Evolutionary conservation across 1,140 invertebrate species (phyloP).

Genomic region (Brachionus rotundiformis): DNA sequence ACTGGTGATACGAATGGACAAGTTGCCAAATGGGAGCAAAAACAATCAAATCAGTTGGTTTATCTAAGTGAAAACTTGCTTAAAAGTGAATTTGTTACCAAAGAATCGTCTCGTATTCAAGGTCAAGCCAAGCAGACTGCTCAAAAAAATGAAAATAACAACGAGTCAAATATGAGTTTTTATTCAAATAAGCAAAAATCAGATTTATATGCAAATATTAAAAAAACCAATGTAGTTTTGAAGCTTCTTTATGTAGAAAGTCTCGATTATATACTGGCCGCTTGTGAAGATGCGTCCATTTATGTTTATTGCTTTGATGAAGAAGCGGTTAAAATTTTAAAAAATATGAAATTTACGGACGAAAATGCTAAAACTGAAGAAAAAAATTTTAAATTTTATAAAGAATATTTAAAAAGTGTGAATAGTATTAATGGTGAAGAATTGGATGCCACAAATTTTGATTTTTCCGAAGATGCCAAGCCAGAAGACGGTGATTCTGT

Average conservation of each 20-base stretch:
- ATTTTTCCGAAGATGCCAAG: not conserved
- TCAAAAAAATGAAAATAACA: not conserved
- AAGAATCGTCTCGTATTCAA: slow-evolving; percentile 23
- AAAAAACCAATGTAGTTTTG: slow-evolving; percentile 55
- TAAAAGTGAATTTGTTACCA: slow-evolving; percentile 38
- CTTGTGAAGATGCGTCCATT: slow-evolving; percentile 62
- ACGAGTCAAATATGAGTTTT: slow-evolving; percentile 31
- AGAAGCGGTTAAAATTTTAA: slow-evolving; percentile 41
- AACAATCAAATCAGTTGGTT: slow-evolving; percentile 64
- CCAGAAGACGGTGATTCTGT: slow-evolving; percentile 61
- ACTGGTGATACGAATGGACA: slow-evolving; percentile 60
- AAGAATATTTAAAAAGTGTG: slow-evolving; percentile 34
- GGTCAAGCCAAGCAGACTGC: slow-evolving; percentile 25
- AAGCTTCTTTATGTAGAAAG: slow-evolving; percentile 61
- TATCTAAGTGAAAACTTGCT: slow-evolving; percentile 54
- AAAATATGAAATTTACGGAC: slow-evolving; percentile 41
- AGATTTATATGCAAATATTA: slow-evolving; percentile 11
- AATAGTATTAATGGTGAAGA: not conserved
- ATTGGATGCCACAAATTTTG: not conserved
- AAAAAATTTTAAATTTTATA: slow-evolving; percentile 24
- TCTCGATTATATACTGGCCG: slow-evolving; percentile 62
- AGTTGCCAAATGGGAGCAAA: slow-evolving; percentile 64
- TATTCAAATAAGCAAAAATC: not conserved
- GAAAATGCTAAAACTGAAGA: slow-evolving; percentile 26
- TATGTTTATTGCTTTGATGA: slow-evolving; percentile 65